Evolutionary conservation across 2,888 invertebrate species (phyloP).

Genomic region (Hydropsyche betteni): DNA sequence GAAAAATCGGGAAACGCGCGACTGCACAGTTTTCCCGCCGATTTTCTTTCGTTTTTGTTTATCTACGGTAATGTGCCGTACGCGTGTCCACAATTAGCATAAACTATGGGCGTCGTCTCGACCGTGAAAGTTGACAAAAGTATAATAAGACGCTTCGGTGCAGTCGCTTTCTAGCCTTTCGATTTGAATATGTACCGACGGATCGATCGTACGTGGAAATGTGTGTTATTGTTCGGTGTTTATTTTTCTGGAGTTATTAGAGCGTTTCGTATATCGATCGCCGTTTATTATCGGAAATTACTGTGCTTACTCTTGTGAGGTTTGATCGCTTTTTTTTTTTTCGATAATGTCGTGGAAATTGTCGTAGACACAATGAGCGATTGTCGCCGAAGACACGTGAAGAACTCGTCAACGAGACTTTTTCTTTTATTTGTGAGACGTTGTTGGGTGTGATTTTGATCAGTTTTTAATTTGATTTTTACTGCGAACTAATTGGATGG

Average conservation of each 20-base stretch:
- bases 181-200: neutral
- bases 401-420: slow-evolving; percentile 7
- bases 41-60: too few relatives aligned
- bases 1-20: too few relatives aligned
- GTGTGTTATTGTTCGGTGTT: neutral
- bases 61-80: too few relatives aligned
- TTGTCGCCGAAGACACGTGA: slow-evolving; percentile 9
- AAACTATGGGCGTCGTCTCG: neutral
- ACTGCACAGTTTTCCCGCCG: too few relatives aligned
- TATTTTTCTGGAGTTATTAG: slow-evolving; percentile 3
- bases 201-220: neutral
- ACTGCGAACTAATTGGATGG: too few relatives aligned
- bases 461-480: too few relatives aligned
- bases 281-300: neutral
- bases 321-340: too few relatives aligned
- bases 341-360: neutral
- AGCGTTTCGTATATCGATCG: slow-evolving; percentile 7
- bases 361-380: slow-evolving; percentile 1
- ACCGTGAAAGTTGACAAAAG: neutral
- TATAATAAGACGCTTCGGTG: neutral
- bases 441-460: too few relatives aligned
- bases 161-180: slow-evolving; percentile 3
- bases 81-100: too few relatives aligned
- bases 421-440: neutral
- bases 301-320: too few relatives aligned